phyloP scores from a whole-genome alignment of 2,113 vertebrate genomes.

The Nycticorax nycticorax region DNA sequence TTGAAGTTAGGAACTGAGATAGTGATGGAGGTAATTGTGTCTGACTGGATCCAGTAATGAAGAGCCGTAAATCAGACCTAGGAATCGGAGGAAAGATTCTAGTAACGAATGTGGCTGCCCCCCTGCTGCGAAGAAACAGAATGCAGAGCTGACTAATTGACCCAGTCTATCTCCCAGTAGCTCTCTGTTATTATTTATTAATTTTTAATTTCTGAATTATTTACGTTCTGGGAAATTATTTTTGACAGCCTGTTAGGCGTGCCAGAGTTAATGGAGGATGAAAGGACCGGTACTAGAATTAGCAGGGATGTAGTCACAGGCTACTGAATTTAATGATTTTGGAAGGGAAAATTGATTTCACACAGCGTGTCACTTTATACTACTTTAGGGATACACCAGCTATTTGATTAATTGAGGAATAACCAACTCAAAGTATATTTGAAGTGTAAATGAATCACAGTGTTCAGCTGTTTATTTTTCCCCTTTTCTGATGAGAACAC shows the following conservation, averaged over 20 bases:
- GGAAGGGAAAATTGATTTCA: constrained; percentile 86
- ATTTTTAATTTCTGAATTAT: constrained; percentile 99
- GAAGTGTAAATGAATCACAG: constrained; percentile 84
- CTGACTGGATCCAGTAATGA: constrained; percentile 93
- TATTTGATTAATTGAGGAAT: constrained; percentile 87
- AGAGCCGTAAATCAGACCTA: constrained; percentile 84
- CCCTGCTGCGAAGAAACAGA: constrained; percentile 85
- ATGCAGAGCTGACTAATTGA: constrained; percentile 92
- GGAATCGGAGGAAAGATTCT: constrained; percentile 80
- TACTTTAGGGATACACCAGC: constrained; percentile 85
- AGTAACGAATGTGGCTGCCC: constrained; percentile 78
- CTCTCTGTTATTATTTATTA: constrained; percentile 99
- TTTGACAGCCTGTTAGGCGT: constrained; percentile 83
- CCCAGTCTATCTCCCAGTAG: constrained; percentile 86
- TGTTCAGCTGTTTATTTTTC: constrained; percentile 80
- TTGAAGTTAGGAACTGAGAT: constrained; percentile 89
- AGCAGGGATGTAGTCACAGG: constrained; percentile 78
- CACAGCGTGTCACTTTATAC: constrained; percentile 85
- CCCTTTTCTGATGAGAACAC: constrained; percentile 67
- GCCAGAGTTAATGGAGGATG: constrained; percentile 88
- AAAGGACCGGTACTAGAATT: constrained; percentile 79
- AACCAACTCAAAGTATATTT: constrained; percentile 83
- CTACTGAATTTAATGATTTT: constrained; percentile 86
- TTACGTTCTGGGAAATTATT: constrained; percentile 88
- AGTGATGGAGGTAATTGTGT: constrained; percentile 90